A percentile compares a stretch with the other conserved stretches of the same genome.
Evolutionary conservation across 2,888 invertebrate species (phyloP).

Genomic region (Liposcelis brunnea): DNA sequence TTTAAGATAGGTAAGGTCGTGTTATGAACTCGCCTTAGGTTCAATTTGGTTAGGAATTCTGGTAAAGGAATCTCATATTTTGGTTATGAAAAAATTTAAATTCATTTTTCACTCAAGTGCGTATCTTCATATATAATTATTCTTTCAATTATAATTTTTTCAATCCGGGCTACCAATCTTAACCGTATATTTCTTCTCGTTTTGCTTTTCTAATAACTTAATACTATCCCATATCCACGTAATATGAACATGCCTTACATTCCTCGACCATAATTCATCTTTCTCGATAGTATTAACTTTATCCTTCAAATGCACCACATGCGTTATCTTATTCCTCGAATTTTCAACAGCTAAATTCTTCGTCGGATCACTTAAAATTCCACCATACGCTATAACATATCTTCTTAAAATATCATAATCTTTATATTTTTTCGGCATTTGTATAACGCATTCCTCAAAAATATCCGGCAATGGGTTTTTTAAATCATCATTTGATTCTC

Average conservation of each 20-base stretch:
- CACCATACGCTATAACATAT: conserved; percentile 3
- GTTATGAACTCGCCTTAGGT: too few species aligned
- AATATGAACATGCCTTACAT: neutral
- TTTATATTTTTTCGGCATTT: neutral
- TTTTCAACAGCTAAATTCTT: neutral
- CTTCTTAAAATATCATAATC: neutral
- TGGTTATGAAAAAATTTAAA: too few species aligned
- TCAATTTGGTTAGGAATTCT: too few species aligned
- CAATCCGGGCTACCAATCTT: too few species aligned
- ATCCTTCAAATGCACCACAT: neutral
- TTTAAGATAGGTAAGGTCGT: too few species aligned
- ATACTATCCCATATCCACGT: conserved; percentile 3
- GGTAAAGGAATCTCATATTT: too few species aligned
- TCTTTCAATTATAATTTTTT: too few species aligned
- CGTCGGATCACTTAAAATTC: neutral
- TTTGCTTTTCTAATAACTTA: too few species aligned
- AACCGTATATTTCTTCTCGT: too few species aligned
- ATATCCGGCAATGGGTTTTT: neutral
- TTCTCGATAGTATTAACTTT: neutral
- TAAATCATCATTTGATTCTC: neutral
- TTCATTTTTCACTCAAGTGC: too few species aligned
- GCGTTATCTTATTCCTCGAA: neutral
- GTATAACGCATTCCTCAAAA: neutral
- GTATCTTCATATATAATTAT: too few species aligned
- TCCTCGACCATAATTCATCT: neutral